Conservation (phyloP, 2,888 invertebrate genomes). For the Maniola hyperantus region DNA sequence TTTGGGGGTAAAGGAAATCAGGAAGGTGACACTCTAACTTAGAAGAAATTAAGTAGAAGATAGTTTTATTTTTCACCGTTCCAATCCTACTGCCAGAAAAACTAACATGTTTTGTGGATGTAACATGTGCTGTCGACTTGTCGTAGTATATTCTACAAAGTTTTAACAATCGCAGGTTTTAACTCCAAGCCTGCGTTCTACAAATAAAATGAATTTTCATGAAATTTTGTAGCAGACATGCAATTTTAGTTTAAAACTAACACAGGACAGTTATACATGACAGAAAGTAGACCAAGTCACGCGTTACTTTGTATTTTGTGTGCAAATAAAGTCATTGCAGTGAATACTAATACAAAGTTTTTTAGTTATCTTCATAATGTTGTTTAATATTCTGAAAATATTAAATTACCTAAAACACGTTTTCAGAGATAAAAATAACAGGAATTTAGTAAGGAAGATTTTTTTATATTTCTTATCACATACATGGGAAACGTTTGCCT, state of each 20-base stretch:
- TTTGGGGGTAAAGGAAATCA: no score
- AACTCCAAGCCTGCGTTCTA: background rate
- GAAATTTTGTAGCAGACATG: conserved; percentile 20
- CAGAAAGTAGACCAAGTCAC: conserved; percentile 19
- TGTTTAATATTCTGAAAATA: no score
- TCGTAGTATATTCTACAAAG: conserved; percentile 1
- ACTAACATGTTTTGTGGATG: background rate
- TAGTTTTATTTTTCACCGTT: no score
- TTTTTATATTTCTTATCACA: background rate
- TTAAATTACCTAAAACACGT: no score
- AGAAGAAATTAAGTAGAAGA: no score
- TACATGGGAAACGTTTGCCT: background rate
- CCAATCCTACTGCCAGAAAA: background rate
- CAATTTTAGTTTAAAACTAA: conserved; percentile 26
- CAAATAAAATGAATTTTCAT: conserved; percentile 19
- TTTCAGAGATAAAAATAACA: no score
- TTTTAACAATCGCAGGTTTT: conserved; percentile 6
- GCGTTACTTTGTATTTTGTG: conserved; percentile 18
- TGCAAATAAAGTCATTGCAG: conserved; percentile 21
- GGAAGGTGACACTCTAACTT: no score
- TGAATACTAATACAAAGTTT: conserved; percentile 15
- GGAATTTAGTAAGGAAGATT: background rate
- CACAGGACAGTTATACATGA: conserved; percentile 25
- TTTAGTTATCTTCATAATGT: conserved; percentile 2
- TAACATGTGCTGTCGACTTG: background rate